Evolutionary conservation across 37 sponge, comb jelly and placozoan genomes (phyloP).

Genomic region (Ianthella basta): DNA sequence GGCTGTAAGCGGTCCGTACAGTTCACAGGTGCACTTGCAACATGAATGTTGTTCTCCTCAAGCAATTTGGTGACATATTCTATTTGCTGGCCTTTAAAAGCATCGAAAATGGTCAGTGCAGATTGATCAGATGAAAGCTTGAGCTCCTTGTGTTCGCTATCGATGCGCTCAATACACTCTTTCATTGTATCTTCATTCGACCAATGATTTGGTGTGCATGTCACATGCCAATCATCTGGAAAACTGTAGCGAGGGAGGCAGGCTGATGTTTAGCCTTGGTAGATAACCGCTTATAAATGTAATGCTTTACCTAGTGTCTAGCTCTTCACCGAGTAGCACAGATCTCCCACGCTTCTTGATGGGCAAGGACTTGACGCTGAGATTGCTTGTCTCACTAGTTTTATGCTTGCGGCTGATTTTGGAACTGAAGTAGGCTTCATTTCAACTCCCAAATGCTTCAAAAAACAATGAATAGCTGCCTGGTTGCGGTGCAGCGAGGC

Average conservation of each 20-base stretch:
- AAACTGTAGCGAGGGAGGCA: slow-evolving; percentile 26
- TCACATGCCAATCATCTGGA: slow-evolving; percentile 44
- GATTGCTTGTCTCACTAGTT: too few relatives aligned
- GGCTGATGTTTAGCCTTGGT: slow-evolving; percentile 36
- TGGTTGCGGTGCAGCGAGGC: too few relatives aligned
- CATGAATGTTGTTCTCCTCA: background rate
- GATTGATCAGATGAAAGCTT: background rate
- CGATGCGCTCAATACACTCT: background rate
- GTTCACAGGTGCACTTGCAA: background rate
- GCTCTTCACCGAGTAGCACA: too few relatives aligned
- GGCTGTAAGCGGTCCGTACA: slow-evolving; percentile 18
- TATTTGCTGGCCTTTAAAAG: background rate
- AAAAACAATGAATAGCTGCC: too few relatives aligned
- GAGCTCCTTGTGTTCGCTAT: background rate
- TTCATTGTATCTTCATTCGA: slow-evolving; percentile 25
- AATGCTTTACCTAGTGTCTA: slow-evolving; percentile 34
- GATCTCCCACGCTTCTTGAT: too few relatives aligned
- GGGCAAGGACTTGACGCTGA: too few relatives aligned
- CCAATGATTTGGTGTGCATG: slow-evolving; percentile 43
- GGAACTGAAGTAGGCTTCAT: too few relatives aligned
- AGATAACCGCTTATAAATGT: slow-evolving; percentile 36
- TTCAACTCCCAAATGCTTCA: too few relatives aligned
- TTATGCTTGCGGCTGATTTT: too few relatives aligned
- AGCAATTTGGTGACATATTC: background rate
- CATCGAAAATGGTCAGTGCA: background rate